Conservation (phyloP, 2,888 invertebrate genomes). For the Autographa pulchrina region DNA sequence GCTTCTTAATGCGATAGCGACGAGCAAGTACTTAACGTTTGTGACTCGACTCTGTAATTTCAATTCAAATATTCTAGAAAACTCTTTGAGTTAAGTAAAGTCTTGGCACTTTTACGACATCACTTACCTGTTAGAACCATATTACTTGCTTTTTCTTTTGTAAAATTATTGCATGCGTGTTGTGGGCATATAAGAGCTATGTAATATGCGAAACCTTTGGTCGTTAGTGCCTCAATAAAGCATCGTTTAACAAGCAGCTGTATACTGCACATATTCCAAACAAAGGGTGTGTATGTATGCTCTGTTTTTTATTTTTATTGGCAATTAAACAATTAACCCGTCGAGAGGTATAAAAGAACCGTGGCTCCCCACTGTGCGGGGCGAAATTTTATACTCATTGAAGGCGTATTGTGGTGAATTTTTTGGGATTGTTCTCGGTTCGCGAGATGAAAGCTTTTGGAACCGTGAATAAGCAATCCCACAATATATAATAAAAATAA, state of each 20-base stretch:
- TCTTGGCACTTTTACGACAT: neutral
- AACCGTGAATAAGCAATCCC: slow-evolving; percentile 61
- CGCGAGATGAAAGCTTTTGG: slow-evolving; percentile 73
- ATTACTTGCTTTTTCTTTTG: neutral
- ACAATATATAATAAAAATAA: slow-evolving; percentile 68
- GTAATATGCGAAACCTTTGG: slow-evolving; percentile 20
- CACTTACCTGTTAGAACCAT: slow-evolving; percentile 1
- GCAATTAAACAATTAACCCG: slow-evolving; percentile 89
- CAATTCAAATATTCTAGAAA: slow-evolving; percentile 23
- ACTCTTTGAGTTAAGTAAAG: slow-evolving; percentile 12
- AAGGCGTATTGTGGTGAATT: slow-evolving; percentile 79
- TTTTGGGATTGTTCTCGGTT: slow-evolving; percentile 74
- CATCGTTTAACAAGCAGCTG: slow-evolving; percentile 68
- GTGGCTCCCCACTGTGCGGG: slow-evolving; percentile 72
- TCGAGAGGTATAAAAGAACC: slow-evolving; percentile 79
- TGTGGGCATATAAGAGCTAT: neutral
- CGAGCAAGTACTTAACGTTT: slow-evolving; percentile 13
- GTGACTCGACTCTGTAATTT: slow-evolving; percentile 37
- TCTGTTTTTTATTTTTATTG: slow-evolving; percentile 87
- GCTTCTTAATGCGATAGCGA: slow-evolving; percentile 19
- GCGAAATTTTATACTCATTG: slow-evolving; percentile 87
- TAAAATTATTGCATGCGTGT: slow-evolving; percentile 10
- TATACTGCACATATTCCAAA: slow-evolving; percentile 58
- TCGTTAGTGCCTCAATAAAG: slow-evolving; percentile 46
- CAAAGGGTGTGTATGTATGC: slow-evolving; percentile 70